A percentile compares a stretch with the other conserved stretches of the same genome.
Conservation (phyloP, 1,140 invertebrate genomes). For the Eupristina koningsbergeri region DNA sequence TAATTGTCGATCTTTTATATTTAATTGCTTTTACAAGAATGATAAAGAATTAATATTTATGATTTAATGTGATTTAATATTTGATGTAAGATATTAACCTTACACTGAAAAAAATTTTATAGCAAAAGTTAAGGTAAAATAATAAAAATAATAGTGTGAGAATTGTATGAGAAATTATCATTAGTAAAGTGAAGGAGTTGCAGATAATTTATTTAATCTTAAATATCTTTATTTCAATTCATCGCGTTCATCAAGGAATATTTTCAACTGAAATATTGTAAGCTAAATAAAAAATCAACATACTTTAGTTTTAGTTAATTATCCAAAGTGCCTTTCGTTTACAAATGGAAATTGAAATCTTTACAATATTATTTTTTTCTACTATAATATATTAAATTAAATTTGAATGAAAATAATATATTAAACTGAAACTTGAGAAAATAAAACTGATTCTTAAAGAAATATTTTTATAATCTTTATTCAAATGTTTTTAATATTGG, state of each 20-base stretch:
- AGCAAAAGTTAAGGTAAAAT: background rate
- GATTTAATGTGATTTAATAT: constrained; percentile 5
- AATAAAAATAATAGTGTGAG: background rate
- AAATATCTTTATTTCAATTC: too few relatives aligned
- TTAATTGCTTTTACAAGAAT: background rate
- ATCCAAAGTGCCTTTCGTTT: background rate
- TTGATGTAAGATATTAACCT: background rate
- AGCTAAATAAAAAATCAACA: too few relatives aligned
- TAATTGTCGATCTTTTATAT: background rate
- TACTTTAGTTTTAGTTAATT: background rate
- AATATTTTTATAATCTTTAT: too few relatives aligned
- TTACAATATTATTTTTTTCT: background rate
- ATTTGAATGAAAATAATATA: background rate
- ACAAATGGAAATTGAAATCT: background rate
- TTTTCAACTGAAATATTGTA: too few relatives aligned
- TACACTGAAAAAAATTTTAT: constrained; percentile 10
- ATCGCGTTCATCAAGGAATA: background rate
- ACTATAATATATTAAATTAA: background rate
- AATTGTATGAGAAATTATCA: background rate
- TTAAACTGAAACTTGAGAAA: too few relatives aligned
- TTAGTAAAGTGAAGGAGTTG: background rate
- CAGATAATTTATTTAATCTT: background rate
- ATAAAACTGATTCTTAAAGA: background rate
- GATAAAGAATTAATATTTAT: background rate
- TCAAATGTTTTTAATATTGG: too few relatives aligned